Conservation (phyloP, 2,888 invertebrate species). For the Timema podura region DNA sequence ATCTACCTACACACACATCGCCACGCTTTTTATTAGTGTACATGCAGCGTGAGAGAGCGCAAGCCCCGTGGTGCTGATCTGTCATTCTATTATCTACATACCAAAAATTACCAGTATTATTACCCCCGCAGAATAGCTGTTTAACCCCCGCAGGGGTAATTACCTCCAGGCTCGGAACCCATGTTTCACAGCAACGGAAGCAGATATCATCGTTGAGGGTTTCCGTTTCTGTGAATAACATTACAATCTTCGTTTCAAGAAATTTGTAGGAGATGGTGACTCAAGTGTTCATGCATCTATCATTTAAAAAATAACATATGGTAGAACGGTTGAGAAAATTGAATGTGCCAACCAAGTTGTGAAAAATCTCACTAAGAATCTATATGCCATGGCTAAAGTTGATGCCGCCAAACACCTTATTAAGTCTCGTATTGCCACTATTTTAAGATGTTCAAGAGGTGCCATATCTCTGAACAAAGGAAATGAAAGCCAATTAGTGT, state of each 20-base stretch:
- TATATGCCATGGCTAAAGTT: constrained; percentile 5
- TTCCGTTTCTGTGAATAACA: constrained; percentile 36
- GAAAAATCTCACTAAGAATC: constrained; percentile 26
- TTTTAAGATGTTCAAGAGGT: background rate
- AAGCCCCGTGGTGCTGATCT: too few species aligned
- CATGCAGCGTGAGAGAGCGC: too few species aligned
- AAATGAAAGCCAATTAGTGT: too few species aligned
- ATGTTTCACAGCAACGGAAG: too few species aligned
- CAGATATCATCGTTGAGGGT: constrained; percentile 39
- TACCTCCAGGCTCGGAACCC: too few species aligned
- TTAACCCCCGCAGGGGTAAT: too few species aligned
- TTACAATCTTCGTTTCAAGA: constrained; percentile 37
- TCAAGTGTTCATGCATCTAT: constrained; percentile 38
- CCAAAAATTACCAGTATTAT: too few species aligned
- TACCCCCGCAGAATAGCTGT: too few species aligned
- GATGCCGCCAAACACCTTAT: background rate
- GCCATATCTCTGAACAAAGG: background rate
- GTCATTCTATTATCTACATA: too few species aligned
- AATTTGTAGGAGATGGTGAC: constrained; percentile 41
- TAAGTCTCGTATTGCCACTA: background rate
- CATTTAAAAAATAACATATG: constrained; percentile 34
- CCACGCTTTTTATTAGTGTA: too few species aligned
- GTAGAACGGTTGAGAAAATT: too few species aligned
- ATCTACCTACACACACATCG: too few species aligned
- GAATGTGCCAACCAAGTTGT: constrained; percentile 38